Evolutionary conservation across 2,113 vertebrate species (phyloP).

Genomic region (Saguinus imperator): DNA sequence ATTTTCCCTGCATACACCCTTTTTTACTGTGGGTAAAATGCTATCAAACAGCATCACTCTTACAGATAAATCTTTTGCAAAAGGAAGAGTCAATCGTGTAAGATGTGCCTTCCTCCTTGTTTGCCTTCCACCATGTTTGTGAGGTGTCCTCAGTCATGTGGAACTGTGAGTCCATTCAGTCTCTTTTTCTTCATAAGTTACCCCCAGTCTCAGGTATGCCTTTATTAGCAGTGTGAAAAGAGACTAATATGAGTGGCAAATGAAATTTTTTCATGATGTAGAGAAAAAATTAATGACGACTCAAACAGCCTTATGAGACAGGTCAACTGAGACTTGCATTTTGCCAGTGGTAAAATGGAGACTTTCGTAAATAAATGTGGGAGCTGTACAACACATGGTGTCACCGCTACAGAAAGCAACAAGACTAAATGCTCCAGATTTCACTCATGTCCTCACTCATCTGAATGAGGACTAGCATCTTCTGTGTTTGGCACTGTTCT

Average conservation of each 20-base stretch:
- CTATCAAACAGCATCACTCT: not conserved
- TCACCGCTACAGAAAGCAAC: rapidly evolving
- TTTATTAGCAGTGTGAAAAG: too few relatives aligned
- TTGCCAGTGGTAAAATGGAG: not conserved
- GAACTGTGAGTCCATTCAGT: too few relatives aligned
- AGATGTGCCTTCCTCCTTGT: too few relatives aligned
- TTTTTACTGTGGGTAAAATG: not conserved
- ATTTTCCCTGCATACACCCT: too few relatives aligned
- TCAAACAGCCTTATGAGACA: too few relatives aligned
- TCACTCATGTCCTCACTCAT: rapidly evolving
- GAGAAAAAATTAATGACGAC: not conserved
- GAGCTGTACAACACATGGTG: rapidly evolving
- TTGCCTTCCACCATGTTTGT: too few relatives aligned
- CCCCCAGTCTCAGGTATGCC: too few relatives aligned
- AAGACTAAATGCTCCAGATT: rapidly evolving
- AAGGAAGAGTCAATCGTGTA: not conserved
- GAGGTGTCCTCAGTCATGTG: too few relatives aligned
- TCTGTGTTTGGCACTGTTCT: rapidly evolving
- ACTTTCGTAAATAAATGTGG: too few relatives aligned
- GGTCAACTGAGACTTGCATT: not conserved
- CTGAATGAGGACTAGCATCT: rapidly evolving
- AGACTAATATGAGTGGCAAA: not conserved
- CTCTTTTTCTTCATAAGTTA: too few relatives aligned
- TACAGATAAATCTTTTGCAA: not conserved
- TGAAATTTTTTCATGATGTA: not conserved